Conservation (phyloP, 1,140 invertebrate species). For the Grapholita molesta region DNA sequence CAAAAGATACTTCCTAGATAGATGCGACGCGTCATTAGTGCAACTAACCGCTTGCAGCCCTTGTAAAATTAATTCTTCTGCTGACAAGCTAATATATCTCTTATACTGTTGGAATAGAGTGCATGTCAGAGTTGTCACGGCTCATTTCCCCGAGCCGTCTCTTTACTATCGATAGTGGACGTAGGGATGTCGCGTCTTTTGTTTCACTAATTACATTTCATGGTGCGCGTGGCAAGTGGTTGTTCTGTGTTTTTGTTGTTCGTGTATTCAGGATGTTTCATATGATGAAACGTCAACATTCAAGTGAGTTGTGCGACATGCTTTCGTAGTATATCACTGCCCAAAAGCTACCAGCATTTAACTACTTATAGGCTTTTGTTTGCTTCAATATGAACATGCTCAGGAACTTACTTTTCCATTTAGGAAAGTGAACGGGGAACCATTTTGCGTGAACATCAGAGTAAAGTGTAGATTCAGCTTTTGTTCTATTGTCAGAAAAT, state of each 20-base stretch:
- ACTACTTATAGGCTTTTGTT: not conserved
- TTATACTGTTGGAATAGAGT: no score
- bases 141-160: not conserved
- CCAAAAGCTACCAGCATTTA: not conserved
- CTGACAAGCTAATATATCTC: no score
- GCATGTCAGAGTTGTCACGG: not conserved
- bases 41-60: not conserved
- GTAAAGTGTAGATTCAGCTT: no score
- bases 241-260: not conserved
- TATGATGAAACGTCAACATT: not conserved
- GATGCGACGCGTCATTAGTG: not conserved
- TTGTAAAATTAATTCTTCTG: not conserved
- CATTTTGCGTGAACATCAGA: no score
- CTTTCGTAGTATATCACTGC: not conserved
- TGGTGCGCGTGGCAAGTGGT: not conserved
- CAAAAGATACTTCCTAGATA: not conserved
- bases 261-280: not conserved
- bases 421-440: no score
- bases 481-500: no score
- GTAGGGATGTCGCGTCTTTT: not conserved
- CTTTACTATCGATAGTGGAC: not conserved
- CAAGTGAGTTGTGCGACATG: not conserved
- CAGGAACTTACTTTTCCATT: no score
- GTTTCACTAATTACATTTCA: not conserved
- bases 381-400: not conserved